Conservation (phyloP, 2,888 invertebrate genomes). For the Ischnura elegans region DNA sequence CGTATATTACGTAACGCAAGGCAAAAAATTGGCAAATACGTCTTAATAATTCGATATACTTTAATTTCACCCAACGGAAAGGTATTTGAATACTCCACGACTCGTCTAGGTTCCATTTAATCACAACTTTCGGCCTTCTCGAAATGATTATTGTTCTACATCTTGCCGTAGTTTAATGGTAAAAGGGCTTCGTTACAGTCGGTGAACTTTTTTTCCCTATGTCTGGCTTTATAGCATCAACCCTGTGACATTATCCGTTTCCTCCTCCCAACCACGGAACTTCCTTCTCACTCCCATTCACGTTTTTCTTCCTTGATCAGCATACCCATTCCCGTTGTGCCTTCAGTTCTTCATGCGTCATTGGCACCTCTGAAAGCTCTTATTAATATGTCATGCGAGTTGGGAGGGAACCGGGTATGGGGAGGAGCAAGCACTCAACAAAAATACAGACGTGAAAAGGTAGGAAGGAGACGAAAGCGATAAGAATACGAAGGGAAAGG, state of each 20-base stretch:
- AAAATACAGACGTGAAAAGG: background rate
- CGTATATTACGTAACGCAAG: too few species aligned
- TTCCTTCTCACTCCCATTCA: background rate
- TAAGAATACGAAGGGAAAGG: background rate
- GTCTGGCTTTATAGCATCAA: background rate
- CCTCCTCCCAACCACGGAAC: too few species aligned
- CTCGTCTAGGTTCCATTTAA: too few species aligned
- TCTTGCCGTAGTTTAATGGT: background rate
- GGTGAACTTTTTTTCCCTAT: too few species aligned
- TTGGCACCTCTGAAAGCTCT: constrained; percentile 40
- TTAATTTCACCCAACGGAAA: too few species aligned
- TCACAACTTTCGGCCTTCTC: too few species aligned
- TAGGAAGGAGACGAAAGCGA: background rate
- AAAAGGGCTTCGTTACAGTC: background rate
- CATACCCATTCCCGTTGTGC: too few species aligned
- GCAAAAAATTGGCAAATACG: too few species aligned
- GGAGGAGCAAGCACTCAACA: background rate
- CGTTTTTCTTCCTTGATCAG: background rate
- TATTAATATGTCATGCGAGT: constrained; percentile 49
- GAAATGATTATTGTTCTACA: too few species aligned
- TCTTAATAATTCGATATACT: too few species aligned
- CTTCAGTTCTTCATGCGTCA: constrained; percentile 32
- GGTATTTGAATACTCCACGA: too few species aligned
- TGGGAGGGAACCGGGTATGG: background rate
- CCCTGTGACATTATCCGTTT: too few species aligned